phyloP scores from a whole-genome alignment of 92 coral and sea anemone species.

The Porites cylindrica region DNA sequence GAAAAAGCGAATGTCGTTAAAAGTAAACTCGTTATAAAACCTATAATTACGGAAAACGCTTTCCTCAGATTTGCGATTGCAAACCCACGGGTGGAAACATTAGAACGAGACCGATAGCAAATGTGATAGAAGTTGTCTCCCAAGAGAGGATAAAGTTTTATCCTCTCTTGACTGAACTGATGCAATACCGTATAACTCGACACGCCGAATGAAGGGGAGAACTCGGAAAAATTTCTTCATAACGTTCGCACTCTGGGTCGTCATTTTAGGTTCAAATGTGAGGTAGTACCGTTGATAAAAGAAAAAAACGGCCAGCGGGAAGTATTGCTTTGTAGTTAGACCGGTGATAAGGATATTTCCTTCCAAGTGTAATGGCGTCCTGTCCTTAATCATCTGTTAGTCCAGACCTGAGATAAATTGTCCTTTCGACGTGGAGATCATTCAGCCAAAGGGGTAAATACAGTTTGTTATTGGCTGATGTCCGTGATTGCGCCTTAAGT shows the following conservation, averaged over 20 bases:
- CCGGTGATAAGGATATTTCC: not conserved
- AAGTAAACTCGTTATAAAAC: not conserved
- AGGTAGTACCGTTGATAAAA: no score
- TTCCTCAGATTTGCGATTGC: not conserved
- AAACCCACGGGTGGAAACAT: not conserved
- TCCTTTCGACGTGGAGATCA: no score
- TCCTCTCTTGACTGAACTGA: not conserved
- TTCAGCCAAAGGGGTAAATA: no score
- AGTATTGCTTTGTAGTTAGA: not conserved
- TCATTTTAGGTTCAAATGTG: not conserved
- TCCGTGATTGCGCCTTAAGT: no score
- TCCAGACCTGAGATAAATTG: no score
- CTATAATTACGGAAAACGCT: constrained; percentile 12
- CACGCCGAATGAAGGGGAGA: not conserved
- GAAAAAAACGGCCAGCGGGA: not conserved
- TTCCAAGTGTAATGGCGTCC: no score
- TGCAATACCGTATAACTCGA: not conserved
- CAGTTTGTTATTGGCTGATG: no score
- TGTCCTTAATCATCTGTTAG: no score
- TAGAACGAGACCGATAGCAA: not conserved
- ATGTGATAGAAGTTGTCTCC: not conserved
- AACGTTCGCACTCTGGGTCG: not conserved
- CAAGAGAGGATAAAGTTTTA: no score
- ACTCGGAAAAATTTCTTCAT: no score
- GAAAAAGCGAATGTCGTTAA: not conserved